phyloP scores from a whole-genome alignment of 2,888 invertebrate genomes.

The Chironomus tentans region DNA sequence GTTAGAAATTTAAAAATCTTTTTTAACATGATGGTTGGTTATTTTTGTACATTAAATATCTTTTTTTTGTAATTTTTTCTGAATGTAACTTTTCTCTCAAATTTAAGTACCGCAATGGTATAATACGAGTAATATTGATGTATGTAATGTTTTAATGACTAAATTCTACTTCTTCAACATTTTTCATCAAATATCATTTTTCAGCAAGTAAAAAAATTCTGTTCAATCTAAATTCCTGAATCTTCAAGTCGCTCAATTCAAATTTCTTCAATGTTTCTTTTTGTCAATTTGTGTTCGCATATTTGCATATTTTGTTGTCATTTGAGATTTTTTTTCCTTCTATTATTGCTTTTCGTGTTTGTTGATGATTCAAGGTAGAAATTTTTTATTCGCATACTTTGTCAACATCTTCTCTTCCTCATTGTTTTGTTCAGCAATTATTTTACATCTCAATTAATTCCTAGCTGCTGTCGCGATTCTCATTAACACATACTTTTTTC shows the following conservation, averaged over 20 bases:
- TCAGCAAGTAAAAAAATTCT: background rate
- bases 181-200: background rate
- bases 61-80: background rate
- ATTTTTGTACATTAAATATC: background rate
- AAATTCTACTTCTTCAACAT: background rate
- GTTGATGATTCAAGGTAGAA: background rate
- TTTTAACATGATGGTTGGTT: background rate
- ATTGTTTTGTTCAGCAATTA: no score
- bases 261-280: background rate
- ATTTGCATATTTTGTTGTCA: background rate
- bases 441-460: no score
- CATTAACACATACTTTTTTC: no score
- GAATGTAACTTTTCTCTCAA: background rate
- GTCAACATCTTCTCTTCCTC: background rate
- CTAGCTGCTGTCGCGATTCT: no score
- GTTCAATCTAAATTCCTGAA: conserved; percentile 1
- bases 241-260: conserved; percentile 4
- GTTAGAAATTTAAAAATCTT: background rate
- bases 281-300: background rate
- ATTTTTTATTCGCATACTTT: background rate
- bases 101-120: background rate
- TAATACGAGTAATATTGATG: background rate
- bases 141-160: background rate
- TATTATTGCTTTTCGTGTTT: background rate
- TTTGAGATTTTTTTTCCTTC: background rate